Conservation (phyloP, 1,140 invertebrate genomes). For the Druon quercuslanigerum region DNA sequence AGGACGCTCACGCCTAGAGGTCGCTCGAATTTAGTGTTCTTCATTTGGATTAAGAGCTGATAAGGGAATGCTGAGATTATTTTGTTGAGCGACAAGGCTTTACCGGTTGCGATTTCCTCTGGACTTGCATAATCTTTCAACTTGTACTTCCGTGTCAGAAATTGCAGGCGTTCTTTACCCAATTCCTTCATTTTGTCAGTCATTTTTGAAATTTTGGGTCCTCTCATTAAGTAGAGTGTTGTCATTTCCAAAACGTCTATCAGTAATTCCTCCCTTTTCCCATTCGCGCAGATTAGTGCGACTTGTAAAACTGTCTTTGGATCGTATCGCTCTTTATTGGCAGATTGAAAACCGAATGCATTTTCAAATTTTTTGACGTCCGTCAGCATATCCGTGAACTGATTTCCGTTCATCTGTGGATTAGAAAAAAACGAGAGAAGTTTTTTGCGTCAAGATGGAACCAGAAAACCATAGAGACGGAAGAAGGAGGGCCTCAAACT, state of each 20-base stretch:
- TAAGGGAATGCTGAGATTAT: neutral
- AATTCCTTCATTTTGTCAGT: neutral
- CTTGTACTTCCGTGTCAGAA: neutral
- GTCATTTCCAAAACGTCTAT: constrained; percentile 1
- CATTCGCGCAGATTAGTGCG: neutral
- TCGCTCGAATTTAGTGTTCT: neutral
- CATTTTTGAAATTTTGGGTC: constrained; percentile 4
- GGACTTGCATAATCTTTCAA: constrained; percentile 12
- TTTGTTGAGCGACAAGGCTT: constrained; percentile 1
- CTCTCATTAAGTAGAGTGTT: neutral
- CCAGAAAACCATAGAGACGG: no score
- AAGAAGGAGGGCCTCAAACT: no score
- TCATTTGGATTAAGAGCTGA: neutral
- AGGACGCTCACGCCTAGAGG: neutral
- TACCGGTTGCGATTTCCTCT: neutral
- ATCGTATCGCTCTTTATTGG: neutral
- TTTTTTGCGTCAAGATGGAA: no score
- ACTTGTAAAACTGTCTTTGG: neutral
- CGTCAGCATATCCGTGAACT: neutral
- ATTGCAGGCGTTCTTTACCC: neutral
- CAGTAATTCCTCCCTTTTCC: neutral
- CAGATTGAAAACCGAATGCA: neutral
- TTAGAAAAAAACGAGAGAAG: no score
- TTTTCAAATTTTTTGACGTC: neutral
- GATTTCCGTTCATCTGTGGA: neutral